Base-by-base conservation (phyloP, 2,797 vertebrate species). In the Pteropus rufus region DNA sequence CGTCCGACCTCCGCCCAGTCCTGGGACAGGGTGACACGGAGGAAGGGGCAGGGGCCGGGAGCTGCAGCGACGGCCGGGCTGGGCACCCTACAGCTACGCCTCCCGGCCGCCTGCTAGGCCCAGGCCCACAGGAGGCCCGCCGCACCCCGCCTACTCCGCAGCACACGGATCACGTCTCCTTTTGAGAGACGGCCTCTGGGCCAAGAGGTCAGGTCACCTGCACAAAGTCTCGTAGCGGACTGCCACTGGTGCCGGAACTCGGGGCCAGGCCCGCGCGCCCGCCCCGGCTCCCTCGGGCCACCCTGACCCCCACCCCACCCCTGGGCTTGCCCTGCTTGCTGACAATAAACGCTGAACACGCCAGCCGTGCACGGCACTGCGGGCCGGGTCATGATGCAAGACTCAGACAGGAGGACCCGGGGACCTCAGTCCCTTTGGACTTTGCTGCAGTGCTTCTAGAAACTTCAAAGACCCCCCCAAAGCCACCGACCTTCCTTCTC, bases 401-500 rank as follows among this genome's bases (percentile, higher is more conserved):
- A 44, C 8, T 11, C 1, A 1, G 2, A 29, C 3, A 1, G 49
- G 19, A 46, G n/a, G 3, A 7, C 2, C 44, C 18, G 9, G 58
- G 49, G 41, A 23, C 9, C 62, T 24, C 0, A 2, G 7, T 21
- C 69, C 34, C 39, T 31, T 31, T 7, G 23, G 12, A 64, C 6
- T 8, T 49, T 10, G 62, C 69, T 15, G 56, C 10, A 7, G 76
- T n/a, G 16, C 60, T 44, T 70, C 26, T 31, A 3, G 64, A 49
- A 75, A 76, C 64, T 72, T 21, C 39, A 24, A 79, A 39, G 46
- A n/a, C 18, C 31, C 56, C 60, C 6, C 19, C 0, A 3, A 64
- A 69, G n/a, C 9, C 49, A 39, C 99, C 98, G 97, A 99, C 99
- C 99, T 99, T 99, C 93, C 98, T 99, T 98, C 98, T 99, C 77